phyloP scores from a whole-genome alignment of 2,113 vertebrate genomes.

The Marcusenius ussheri region DNA sequence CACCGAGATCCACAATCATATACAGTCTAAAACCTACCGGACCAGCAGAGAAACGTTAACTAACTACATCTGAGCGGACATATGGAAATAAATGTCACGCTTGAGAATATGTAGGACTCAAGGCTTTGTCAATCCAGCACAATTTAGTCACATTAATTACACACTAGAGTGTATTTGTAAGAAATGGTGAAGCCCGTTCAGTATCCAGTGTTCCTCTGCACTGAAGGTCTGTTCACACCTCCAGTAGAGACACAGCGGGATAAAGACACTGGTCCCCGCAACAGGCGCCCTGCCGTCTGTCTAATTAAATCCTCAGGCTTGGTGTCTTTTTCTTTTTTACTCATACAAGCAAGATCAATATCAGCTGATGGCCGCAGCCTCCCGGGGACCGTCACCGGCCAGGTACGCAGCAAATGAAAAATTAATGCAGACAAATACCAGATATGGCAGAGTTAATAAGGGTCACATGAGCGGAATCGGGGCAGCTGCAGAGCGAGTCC shows the following conservation, averaged over 20 bases:
- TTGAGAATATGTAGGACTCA: not conserved
- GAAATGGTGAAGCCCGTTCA: not conserved
- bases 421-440: not conserved
- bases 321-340: not conserved
- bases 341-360: conserved; percentile 17
- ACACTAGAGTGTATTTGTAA: not conserved
- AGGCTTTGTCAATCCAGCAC: not conserved
- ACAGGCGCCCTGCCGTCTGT: conserved; percentile 1
- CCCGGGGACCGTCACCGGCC: not conserved
- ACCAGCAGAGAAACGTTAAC: not conserved
- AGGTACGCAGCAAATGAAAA: not conserved
- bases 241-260: not conserved
- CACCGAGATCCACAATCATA: not conserved
- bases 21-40: not conserved
- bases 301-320: conserved; percentile 10
- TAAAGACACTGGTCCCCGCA: not conserved
- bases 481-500: not conserved
- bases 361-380: conserved; percentile 3
- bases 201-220: not conserved
- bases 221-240: not conserved
- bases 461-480: not conserved
- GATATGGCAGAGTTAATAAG: not conserved
- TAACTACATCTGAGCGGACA: not conserved
- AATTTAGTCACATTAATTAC: not conserved
- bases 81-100: not conserved